Percentiles rank a stretch among this genome's conserved stretches.
phyloP scores from a whole-genome alignment of 2,888 invertebrate species.

The Sinodicranocentrus sp. region DNA sequence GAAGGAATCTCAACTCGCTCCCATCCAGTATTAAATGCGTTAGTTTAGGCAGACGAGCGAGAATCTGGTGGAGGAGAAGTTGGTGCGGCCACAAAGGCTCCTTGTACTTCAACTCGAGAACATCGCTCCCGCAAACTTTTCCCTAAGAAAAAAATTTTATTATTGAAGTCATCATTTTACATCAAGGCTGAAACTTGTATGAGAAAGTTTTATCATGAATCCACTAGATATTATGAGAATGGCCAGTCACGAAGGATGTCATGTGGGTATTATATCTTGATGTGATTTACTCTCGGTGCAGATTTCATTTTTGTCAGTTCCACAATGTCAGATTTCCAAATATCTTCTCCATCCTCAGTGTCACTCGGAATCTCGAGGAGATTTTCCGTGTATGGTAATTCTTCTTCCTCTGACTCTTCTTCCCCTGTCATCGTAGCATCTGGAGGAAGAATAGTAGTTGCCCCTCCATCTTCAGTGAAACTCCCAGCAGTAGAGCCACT shows the following conservation, averaged over 20 bases:
- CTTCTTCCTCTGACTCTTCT: slow-evolving; percentile 2
- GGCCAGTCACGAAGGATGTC: no score
- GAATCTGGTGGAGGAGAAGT: slow-evolving; percentile 66
- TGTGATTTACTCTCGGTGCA: slow-evolving; percentile 47
- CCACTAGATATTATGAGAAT: no score
- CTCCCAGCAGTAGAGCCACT: background rate
- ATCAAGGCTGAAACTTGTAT: no score
- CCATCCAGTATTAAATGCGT: slow-evolving; percentile 71
- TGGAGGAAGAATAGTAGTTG: background rate
- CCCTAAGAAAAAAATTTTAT: slow-evolving; percentile 12
- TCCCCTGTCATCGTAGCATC: background rate
- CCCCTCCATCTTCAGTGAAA: background rate
- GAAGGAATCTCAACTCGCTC: slow-evolving; percentile 69
- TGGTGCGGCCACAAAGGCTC: slow-evolving; percentile 73
- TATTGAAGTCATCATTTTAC: no score
- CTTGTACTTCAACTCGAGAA: slow-evolving; percentile 66
- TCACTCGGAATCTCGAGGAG: slow-evolving; percentile 46
- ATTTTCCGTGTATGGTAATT: slow-evolving; percentile 45
- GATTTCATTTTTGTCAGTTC: slow-evolving; percentile 56
- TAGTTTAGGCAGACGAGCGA: slow-evolving; percentile 54
- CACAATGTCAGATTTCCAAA: slow-evolving; percentile 63
- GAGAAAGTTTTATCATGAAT: no score
- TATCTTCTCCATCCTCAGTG: slow-evolving; percentile 44
- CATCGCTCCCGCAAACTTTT: background rate
- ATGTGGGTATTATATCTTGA: background rate